A percentile compares a stretch with the other conserved stretches of the same genome.
phyloP scores from a whole-genome alignment of 2,888 invertebrate genomes.

The Toxonevra muliebris region DNA sequence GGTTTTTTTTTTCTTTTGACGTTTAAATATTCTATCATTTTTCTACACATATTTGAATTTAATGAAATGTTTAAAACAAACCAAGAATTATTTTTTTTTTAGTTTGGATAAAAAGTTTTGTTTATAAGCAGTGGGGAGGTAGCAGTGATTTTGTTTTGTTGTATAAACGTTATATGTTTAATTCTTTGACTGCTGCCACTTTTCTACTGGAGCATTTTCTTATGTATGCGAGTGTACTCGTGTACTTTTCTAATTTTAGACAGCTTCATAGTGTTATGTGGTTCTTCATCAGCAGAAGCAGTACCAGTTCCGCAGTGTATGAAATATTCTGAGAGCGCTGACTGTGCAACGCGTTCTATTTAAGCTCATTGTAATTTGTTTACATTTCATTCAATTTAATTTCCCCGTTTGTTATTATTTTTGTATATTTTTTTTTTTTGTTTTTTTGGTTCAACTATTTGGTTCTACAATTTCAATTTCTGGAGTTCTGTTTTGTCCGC shows the following conservation, averaged over 20 bases:
- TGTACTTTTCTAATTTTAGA: slow-evolving; percentile 30
- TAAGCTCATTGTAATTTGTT: slow-evolving; percentile 34
- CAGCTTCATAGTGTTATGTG: neutral
- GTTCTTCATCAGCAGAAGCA: neutral
- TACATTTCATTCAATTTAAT: slow-evolving; percentile 37
- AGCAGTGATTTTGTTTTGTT: neutral
- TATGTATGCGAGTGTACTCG: neutral
- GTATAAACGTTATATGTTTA: slow-evolving; percentile 12
- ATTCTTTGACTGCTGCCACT: slow-evolving; percentile 24
- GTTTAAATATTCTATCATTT: no score
- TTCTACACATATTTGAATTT: no score
- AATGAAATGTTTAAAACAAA: no score
- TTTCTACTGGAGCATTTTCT: slow-evolving; percentile 14
- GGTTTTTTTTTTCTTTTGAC: no score
- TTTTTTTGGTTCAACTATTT: no score
- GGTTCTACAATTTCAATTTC: no score
- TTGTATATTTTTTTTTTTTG: no score
- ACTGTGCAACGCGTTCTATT: neutral
- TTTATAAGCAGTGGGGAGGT: no score
- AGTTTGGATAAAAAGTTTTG: no score
- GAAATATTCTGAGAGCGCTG: neutral
- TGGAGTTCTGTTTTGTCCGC: no score
- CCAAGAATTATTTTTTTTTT: no score
- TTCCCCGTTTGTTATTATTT: slow-evolving; percentile 10
- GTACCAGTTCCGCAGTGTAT: neutral